Evolutionary conservation across 2,113 vertebrate species (phyloP), one percentile per base, ranked within the genome.

Genomic region (Phainopepla nitens): DNA sequence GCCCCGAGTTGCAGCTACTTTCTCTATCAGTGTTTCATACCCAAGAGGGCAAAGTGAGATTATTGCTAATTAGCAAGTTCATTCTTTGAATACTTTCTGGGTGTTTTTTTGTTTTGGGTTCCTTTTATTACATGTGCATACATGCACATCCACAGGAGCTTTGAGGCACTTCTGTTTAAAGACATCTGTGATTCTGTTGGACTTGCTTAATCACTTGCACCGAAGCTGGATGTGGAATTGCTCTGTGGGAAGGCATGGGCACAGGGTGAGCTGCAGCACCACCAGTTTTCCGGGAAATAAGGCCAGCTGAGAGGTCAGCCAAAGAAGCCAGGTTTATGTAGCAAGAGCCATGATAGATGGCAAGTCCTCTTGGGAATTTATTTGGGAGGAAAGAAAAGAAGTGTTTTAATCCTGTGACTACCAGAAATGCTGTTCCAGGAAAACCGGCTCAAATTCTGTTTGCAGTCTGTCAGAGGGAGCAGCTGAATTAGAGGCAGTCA

Each of bases 211-310:
- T 77, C 50, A 41, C 45, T 44, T 71, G 29, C 33, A 28, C 45
- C 49, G 68, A 58, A 77, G 69, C 64, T 21, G 21, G 70, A 33
- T 1, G 2, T 35, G 71, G 62, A 76, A 62, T 1, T 4, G 25
- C 31, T 39, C 69, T 35, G n/a, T n/a, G 42, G 39, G 50, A 80
- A 65, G 66, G 49, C 33, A 35, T 0, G 4, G n/a, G 65, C 51
- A 88, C 62, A 81, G 49, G 10, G 20, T 35, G 57, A 85, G 47
- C 68, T 57, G 45, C 51, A 92, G 70, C 27, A 82, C 11, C 78
- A 78, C n/a, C 65, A 62, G 28, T 53, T 58, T 97, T 96, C 91
- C 15, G 54, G 77, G 94, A 95, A 95, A 50, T 31, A 66, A 83
- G 33, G 70, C 24, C 21, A 70, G 57, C 80, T 62, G 22, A 80